phyloP scores from a whole-genome alignment of 2,113 vertebrate species.

The Poicephalus gulielmi region DNA sequence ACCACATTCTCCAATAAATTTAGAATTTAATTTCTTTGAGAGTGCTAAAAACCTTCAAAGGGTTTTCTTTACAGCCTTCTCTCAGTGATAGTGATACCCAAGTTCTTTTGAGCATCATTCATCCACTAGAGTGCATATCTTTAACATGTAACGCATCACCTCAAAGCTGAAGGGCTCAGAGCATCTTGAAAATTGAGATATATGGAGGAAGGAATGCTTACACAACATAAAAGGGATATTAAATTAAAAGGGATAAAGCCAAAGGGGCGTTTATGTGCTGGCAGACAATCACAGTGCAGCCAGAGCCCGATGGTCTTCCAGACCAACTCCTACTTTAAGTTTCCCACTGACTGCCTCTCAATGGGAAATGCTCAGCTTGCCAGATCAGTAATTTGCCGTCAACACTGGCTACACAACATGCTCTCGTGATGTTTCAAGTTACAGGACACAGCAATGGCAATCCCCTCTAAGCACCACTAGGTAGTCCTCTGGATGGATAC shows the following conservation, averaged over 20 bases:
- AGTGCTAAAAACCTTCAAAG: background rate
- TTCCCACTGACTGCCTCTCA: background rate
- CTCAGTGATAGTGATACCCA: background rate
- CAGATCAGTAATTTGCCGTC: background rate
- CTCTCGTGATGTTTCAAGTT: too few relatives aligned
- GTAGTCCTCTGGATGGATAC: background rate
- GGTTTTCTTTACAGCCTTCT: background rate
- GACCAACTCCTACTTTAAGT: background rate
- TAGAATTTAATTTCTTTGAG: background rate
- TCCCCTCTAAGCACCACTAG: accelerated
- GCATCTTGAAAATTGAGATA: background rate
- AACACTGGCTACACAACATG: accelerated
- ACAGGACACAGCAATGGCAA: background rate
- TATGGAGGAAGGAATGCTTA: background rate
- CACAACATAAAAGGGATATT: background rate
- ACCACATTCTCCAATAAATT: background rate
- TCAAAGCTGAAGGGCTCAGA: background rate
- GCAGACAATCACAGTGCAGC: background rate
- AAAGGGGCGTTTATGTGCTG: background rate
- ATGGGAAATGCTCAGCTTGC: accelerated
- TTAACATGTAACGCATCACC: background rate
- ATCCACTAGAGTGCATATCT: background rate
- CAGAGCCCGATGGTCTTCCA: background rate
- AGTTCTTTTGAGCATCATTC: background rate
- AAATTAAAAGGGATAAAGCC: background rate